These are phyloP conservation scores for Lytechinus pictus DNA, from an alignment of 35 echinoderm and acorn worm species.

Conservation along the genomic window DNA sequence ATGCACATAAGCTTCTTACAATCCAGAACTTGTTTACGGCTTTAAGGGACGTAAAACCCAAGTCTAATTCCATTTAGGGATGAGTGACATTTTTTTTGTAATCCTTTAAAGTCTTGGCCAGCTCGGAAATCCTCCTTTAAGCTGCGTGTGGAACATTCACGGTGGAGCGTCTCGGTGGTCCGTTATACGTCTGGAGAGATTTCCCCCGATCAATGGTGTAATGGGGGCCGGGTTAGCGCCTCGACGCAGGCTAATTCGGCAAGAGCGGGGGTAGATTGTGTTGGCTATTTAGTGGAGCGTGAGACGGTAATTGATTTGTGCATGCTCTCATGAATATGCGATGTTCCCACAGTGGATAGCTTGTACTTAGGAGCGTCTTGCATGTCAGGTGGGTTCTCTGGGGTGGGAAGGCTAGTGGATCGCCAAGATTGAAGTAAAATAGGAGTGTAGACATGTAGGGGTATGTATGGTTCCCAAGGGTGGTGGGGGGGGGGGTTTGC, in stretches of 20 bases:
- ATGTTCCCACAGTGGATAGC: not conserved
- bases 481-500: not conserved
- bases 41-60: not conserved
- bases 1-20: not conserved
- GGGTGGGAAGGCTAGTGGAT: not conserved
- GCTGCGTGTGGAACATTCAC: not conserved
- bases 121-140: not conserved
- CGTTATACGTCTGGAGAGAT: not conserved
- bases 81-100: not conserved
- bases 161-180: not conserved
- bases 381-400: not conserved
- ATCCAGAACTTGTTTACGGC: not conserved
- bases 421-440: not conserved
- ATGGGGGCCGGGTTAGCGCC: not conserved
- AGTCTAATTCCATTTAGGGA: not conserved
- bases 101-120: not conserved
- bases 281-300: constrained; percentile 17
- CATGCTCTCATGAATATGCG: constrained; percentile 2
- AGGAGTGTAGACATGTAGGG: not conserved
- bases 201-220: not conserved
- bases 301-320: constrained; percentile 11
- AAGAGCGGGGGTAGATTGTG: not conserved
- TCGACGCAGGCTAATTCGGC: not conserved
- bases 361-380: not conserved
- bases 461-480: not conserved